A percentile compares a stretch with the other conserved stretches of the same genome.
These are phyloP conservation scores for Euclidia mi DNA, from an alignment of 2,888 invertebrate species.

Conservation along the genomic window DNA sequence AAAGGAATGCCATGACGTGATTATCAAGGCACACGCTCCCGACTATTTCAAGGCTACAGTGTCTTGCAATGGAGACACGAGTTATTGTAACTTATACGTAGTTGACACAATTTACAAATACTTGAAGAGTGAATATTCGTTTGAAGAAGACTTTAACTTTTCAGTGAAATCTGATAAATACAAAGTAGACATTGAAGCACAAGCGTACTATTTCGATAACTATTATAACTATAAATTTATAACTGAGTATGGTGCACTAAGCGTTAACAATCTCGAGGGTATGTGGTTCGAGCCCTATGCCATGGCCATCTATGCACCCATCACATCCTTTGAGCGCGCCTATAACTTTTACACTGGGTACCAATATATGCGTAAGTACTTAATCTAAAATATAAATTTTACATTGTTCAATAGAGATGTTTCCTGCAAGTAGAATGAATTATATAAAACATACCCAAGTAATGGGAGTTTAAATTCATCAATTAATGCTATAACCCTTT, in stretches of 20 bases:
- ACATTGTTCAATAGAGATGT: too few species aligned
- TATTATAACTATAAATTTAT: constrained; percentile 82
- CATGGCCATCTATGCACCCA: constrained; percentile 74
- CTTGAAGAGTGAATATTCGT: constrained; percentile 66
- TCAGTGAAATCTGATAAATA: constrained; percentile 74
- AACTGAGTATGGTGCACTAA: constrained; percentile 81
- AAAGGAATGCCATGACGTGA: constrained; percentile 89
- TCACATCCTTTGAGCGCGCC: constrained; percentile 58
- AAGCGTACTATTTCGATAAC: constrained; percentile 80
- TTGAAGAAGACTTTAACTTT: constrained; percentile 84
- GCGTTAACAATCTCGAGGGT: constrained; percentile 64
- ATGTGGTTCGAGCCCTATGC: constrained; percentile 20
- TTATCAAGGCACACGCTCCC: constrained; percentile 86
- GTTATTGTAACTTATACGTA: constrained; percentile 74
- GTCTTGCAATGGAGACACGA: constrained; percentile 83
- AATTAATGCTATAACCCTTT: too few species aligned
- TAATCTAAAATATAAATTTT: too few species aligned
- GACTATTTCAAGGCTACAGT: constrained; percentile 85
- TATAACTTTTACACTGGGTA: constrained; percentile 72
- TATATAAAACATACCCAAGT: too few species aligned
- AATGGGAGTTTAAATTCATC: too few species aligned
- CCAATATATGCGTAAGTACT: constrained; percentile 89
- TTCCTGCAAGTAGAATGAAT: too few species aligned
- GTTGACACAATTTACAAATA: constrained; percentile 81
- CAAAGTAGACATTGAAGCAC: constrained; percentile 83